Conservation (phyloP, 2,797 vertebrate species). For the Ceryle rudis region DNA sequence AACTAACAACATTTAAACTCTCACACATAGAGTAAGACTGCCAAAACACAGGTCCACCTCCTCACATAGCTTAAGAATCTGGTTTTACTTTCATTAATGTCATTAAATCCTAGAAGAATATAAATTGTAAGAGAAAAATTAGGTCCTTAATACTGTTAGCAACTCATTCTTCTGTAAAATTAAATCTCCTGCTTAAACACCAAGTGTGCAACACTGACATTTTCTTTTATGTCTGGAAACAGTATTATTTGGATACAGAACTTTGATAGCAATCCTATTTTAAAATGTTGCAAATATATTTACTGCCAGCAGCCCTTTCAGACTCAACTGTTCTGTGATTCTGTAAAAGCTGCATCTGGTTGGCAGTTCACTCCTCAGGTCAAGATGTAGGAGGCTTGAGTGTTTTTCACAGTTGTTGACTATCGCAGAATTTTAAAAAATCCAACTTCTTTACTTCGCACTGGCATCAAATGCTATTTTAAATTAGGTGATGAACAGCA, state of each 20-base stretch:
- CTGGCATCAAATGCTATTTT: not conserved
- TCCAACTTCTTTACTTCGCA: not conserved
- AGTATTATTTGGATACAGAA: not conserved
- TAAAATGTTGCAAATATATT: not conserved
- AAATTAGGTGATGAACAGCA: rapidly evolving
- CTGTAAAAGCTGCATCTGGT: not conserved
- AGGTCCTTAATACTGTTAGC: not conserved
- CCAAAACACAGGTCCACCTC: not conserved
- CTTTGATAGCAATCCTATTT: not conserved
- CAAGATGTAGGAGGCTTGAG: not conserved
- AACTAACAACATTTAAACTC: not conserved
- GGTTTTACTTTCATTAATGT: not conserved
- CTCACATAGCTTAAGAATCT: not conserved
- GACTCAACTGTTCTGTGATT: not conserved
- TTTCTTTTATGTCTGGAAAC: not conserved
- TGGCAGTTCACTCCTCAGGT: not conserved
- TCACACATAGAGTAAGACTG: not conserved
- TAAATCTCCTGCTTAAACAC: not conserved
- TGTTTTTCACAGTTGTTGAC: not conserved
- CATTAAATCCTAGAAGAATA: not conserved
- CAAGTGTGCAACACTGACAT: not conserved
- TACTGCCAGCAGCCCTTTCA: not conserved
- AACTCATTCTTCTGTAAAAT: not conserved
- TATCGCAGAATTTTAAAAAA: not conserved
- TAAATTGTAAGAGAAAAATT: not conserved